These are phyloP conservation scores for Alligator mississippiensis DNA, from an alignment of 2,113 vertebrate species.

Conservation along the genomic window DNA sequence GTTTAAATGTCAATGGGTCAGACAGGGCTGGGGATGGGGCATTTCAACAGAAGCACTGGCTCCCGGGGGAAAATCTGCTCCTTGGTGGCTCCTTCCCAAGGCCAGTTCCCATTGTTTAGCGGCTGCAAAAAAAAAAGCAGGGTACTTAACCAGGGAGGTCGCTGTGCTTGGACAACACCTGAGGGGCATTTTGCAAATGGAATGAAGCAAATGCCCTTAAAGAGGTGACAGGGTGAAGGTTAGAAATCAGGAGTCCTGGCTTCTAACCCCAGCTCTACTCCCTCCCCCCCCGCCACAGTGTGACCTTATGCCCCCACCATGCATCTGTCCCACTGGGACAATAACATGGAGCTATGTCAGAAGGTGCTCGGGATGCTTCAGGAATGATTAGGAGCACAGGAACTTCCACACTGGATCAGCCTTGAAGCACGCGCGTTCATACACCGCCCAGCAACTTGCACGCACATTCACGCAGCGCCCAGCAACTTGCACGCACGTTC, in stretches of 20 bases:
- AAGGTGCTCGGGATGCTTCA: neutral
- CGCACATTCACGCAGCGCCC: too few relatives aligned
- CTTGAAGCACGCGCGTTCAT: neutral
- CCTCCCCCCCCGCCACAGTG: fast-evolving
- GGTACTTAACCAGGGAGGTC: neutral
- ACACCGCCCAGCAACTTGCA: too few relatives aligned
- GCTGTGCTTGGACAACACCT: neutral
- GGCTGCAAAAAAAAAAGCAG: fast-evolving
- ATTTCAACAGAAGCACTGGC: neutral
- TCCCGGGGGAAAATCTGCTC: neutral
- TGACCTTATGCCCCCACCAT: neutral
- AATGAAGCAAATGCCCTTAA: neutral
- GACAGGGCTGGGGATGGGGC: neutral
- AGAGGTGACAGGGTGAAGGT: neutral
- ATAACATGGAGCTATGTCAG: neutral
- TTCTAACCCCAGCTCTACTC: neutral
- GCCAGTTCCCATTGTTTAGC: fast-evolving
- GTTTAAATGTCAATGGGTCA: fast-evolving
- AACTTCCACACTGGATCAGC: neutral
- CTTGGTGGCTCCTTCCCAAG: neutral
- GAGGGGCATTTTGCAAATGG: neutral
- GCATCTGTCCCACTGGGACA: neutral
- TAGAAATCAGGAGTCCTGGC: neutral
- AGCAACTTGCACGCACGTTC: too few relatives aligned
- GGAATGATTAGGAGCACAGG: neutral